Evolutionary conservation across 2,113 vertebrate genomes (phyloP).

Genomic region (Tetraodon nigroviridis): DNA sequence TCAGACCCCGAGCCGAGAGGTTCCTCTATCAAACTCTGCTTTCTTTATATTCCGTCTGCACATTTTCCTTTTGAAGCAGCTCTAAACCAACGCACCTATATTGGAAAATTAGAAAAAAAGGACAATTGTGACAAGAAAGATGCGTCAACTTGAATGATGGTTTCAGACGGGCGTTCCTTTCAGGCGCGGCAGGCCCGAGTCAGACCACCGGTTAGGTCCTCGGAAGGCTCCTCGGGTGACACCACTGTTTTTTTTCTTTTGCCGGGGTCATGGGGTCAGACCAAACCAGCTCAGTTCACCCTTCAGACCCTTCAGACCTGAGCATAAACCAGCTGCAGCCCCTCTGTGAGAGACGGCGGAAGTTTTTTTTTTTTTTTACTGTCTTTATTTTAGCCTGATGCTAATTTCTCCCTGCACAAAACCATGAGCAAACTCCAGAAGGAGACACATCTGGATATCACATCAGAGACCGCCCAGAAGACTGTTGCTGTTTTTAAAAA

Average conservation of each 20-base stretch:
- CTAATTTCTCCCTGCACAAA: conserved; percentile 28
- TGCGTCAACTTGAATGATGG: too few species aligned
- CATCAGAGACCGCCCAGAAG: background rate
- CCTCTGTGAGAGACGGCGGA: conserved; percentile 1
- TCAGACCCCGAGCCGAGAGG: conserved; percentile 9
- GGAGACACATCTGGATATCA: background rate
- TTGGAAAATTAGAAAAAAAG: too few species aligned
- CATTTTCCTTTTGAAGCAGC: too few species aligned
- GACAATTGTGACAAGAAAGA: too few species aligned
- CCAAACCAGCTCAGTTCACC: conserved; percentile 20
- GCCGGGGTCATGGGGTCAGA: conserved; percentile 9
- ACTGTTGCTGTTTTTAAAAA: background rate
- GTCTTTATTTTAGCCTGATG: conserved; percentile 11
- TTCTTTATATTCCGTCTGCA: background rate
- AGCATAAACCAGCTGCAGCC: background rate
- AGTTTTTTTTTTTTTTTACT: background rate
- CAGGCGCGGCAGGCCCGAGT: background rate
- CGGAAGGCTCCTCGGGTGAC: conserved; percentile 14
- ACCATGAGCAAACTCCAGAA: background rate
- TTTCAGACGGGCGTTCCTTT: too few species aligned
- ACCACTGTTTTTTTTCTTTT: conserved; percentile 46
- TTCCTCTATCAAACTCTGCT: conserved; percentile 10
- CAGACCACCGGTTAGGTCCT: conserved; percentile 22
- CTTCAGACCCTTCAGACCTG: conserved; percentile 9
- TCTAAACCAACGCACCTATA: too few species aligned